Conservation (phyloP, 2,888 invertebrate species). For the Apotomis capreana region DNA sequence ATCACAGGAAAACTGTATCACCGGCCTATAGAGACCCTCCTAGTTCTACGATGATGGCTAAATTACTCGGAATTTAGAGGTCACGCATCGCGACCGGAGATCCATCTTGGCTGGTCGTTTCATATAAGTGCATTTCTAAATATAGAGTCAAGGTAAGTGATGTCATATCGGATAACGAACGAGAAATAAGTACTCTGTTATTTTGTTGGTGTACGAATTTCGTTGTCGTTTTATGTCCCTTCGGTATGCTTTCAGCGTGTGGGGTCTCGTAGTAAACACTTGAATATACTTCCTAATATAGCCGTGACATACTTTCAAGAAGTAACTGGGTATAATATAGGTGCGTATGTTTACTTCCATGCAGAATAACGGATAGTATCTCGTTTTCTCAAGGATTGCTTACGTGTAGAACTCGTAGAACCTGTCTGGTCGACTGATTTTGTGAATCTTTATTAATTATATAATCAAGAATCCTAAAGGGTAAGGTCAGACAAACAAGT, state of each 20-base stretch:
- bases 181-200: slow-evolving; percentile 40
- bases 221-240: neutral
- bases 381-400: slow-evolving; percentile 15
- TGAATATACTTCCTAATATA: slow-evolving; percentile 42
- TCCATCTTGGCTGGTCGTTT: slow-evolving; percentile 51
- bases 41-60: slow-evolving; percentile 47
- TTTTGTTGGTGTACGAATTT: slow-evolving; percentile 29
- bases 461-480: neutral
- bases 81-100: slow-evolving; percentile 56
- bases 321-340: slow-evolving; percentile 1
- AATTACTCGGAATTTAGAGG: slow-evolving; percentile 50
- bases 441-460: neutral
- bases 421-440: slow-evolving; percentile 7
- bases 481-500: slow-evolving; percentile 36
- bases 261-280: slow-evolving; percentile 19
- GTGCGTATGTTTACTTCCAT: neutral
- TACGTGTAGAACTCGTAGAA: slow-evolving; percentile 12
- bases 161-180: slow-evolving; percentile 56
- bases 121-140: slow-evolving; percentile 71
- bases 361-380: neutral
- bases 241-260: slow-evolving; percentile 4
- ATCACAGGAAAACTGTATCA: slow-evolving; percentile 50
- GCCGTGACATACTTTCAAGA: slow-evolving; percentile 43
- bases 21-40: slow-evolving; percentile 58
- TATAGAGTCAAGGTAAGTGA: slow-evolving; percentile 67